Conservation (phyloP, 2,888 invertebrate species). For the Parnassius smintheus region DNA sequence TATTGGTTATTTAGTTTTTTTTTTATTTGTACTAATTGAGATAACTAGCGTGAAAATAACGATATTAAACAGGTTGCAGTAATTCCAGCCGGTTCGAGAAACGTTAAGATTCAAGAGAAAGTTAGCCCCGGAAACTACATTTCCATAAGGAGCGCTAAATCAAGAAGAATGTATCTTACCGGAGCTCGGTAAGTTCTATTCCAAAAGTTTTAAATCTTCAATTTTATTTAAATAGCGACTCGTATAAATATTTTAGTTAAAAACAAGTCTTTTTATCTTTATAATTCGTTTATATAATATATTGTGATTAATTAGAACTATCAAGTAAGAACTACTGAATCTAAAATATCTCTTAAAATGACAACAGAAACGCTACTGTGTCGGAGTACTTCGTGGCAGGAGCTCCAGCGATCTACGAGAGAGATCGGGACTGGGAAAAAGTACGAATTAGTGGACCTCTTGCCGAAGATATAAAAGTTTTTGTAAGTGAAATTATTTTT, state of each 20-base stretch:
- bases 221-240: no score
- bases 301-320: no score
- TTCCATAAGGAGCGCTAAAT: conserved; percentile 86
- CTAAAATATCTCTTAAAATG: no score
- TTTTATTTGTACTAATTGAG: no score
- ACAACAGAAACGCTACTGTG: conserved; percentile 82
- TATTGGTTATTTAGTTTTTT: no score
- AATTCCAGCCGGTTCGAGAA: conserved; percentile 90
- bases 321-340: no score
- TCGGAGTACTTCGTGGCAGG: conserved; percentile 92
- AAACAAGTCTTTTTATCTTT: no score
- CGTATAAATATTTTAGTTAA: no score
- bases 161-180: conserved; percentile 88
- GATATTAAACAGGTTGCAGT: conserved; percentile 78
- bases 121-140: conserved; percentile 89
- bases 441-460: conserved; percentile 91
- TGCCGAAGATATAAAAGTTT: conserved; percentile 88
- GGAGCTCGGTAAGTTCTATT: conserved; percentile 83
- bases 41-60: not conserved
- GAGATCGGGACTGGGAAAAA: conserved; percentile 89
- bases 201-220: no score
- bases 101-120: conserved; percentile 89
- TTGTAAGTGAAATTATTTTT: conserved; percentile 79
- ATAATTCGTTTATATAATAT: no score
- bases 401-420: conserved; percentile 88